Base-by-base conservation (phyloP, 2,113 vertebrate genomes). In the Opisthocomus hoazin region DNA sequence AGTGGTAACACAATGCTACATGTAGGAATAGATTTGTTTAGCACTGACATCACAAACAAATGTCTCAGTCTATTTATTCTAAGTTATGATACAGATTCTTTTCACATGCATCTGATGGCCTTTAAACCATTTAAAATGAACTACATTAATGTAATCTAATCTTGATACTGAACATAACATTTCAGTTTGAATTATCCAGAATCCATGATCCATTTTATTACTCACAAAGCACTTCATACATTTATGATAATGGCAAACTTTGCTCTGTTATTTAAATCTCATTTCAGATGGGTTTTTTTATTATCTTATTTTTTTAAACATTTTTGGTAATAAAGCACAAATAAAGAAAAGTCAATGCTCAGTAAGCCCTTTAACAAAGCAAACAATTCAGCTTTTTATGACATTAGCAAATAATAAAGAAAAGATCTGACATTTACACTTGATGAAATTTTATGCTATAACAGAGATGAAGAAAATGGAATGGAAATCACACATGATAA, bases 91-190 rank as follows among this genome's bases (percentile, higher is more conserved):
- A 98, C 97, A 97, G 98, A 98, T 98, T 98, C 97, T 97, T 98
- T 98, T 98, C 98, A 97, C 97, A 98, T 97, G 97, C 97, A 98
- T 98, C 97, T 98, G 96, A 98, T 98, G 97, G 98, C 98, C 98
- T 98, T 98, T 98, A 98, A 98, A 98, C 97, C 97, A 98, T 98
- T 98, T 98, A 98, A 98, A 98, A 98, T 98, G 98, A 98, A 98
- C 97, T 98, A 97, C 98, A 98, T 98, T 98, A 98, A 98, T 96
- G 97, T 98, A 98, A 98, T 98, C 98, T 98, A 98, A 98, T 98
- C 98, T 98, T 97, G 97, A 98, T 98, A 98, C 98, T 97, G 98
- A 98, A 97, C 98, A 98, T 98, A 98, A 98, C 97, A 98, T 98
- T 98, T 98, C 98, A 98, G 98, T 98, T 98, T 98, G 98, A 98